Conservation (phyloP, 2,888 invertebrate genomes). For the Xanthorhoe designata region DNA sequence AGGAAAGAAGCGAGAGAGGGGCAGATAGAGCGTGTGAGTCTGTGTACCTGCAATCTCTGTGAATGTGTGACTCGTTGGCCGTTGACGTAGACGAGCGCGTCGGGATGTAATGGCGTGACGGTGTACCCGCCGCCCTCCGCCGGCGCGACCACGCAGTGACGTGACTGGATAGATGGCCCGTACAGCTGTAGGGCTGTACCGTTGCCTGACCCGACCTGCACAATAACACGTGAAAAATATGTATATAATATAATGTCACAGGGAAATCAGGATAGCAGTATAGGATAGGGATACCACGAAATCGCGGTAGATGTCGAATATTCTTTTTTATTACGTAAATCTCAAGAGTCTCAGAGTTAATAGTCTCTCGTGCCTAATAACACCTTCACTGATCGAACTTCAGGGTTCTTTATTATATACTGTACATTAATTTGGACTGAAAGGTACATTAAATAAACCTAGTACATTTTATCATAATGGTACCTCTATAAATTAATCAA, state of each 20-base stretch:
- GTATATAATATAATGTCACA: too few relatives aligned
- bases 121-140: slow-evolving; percentile 97
- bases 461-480: not conserved
- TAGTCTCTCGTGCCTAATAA: too few relatives aligned
- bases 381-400: too few relatives aligned
- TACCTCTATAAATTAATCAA: not conserved
- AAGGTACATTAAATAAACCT: not conserved
- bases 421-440: too few relatives aligned
- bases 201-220: slow-evolving; percentile 90
- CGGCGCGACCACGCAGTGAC: slow-evolving; percentile 97
- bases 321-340: too few relatives aligned
- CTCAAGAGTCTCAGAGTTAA: too few relatives aligned
- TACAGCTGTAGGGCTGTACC: slow-evolving; percentile 92
- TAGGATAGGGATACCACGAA: too few relatives aligned
- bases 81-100: slow-evolving; percentile 98
- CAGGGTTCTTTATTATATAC: too few relatives aligned
- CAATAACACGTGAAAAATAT: not conserved
- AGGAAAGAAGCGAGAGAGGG: not conserved
- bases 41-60: slow-evolving; percentile 92
- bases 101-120: slow-evolving; percentile 96
- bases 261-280: too few relatives aligned
- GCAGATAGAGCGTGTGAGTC: not conserved
- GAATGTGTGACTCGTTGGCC: slow-evolving; percentile 96
- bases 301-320: too few relatives aligned
- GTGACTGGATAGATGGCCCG: slow-evolving; percentile 96